Evolutionary conservation across 2,888 invertebrate genomes (phyloP).

Genomic region (Melanchra persicariae): DNA sequence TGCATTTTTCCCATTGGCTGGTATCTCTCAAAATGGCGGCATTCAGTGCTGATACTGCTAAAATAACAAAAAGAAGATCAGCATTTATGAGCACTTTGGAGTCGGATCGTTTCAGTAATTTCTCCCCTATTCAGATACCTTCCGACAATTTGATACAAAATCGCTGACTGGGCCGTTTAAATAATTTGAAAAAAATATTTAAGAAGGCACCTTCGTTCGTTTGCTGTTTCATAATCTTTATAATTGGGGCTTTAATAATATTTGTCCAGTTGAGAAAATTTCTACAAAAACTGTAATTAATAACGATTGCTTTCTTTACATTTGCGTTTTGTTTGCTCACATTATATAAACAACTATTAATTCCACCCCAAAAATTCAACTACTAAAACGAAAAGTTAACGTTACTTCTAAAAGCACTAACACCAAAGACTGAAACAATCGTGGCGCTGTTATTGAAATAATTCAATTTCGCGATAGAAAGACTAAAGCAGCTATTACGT

Average conservation of each 20-base stretch:
- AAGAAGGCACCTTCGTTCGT: conserved; percentile 39
- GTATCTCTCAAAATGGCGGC: conserved; percentile 42
- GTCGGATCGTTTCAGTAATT: conserved; percentile 60
- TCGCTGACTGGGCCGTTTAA: conserved; percentile 51
- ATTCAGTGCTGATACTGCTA: conserved; percentile 50
- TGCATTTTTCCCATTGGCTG: conserved; percentile 45
- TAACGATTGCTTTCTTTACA: not conserved
- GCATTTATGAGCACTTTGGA: conserved; percentile 60
- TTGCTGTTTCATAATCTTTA: conserved; percentile 36
- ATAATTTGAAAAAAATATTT: conserved; percentile 55
- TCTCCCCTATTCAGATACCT: conserved; percentile 59
- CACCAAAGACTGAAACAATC: conserved; percentile 40
- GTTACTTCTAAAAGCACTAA: conserved; percentile 10
- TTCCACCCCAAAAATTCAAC: not conserved
- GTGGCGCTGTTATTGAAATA: conserved; percentile 63
- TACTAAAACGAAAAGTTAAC: conserved; percentile 1
- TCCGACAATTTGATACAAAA: conserved; percentile 55
- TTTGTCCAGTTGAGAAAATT: not conserved
- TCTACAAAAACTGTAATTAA: not conserved
- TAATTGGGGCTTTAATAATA: conserved; percentile 43
- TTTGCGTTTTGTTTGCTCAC: not conserved
- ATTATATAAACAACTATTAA: not conserved
- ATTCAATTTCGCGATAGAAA: conserved; percentile 67
- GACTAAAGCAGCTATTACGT: conserved; percentile 63
- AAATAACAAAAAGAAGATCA: conserved; percentile 60